A percentile compares a stretch with the other conserved stretches of the same genome.
phyloP scores from a whole-genome alignment of 2,797 vertebrate species.

The Salarias fasciatus region DNA sequence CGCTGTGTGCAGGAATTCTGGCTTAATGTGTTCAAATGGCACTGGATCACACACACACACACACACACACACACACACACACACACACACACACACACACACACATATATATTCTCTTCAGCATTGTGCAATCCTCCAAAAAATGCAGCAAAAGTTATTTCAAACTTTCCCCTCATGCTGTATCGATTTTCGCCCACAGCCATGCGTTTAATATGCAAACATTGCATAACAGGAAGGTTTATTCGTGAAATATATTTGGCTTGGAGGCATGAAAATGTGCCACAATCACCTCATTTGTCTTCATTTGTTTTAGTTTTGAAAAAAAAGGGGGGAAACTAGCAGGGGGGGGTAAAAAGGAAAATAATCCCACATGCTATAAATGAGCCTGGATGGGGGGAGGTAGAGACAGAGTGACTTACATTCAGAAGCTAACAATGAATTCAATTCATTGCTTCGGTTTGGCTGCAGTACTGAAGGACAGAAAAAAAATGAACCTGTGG shows the following conservation, averaged over 20 bases:
- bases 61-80: background rate
- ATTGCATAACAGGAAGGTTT: slow-evolving; percentile 55
- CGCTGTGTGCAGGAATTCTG: no score
- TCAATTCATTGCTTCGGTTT: slow-evolving; percentile 69
- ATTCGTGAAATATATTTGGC: slow-evolving; percentile 61
- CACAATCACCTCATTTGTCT: slow-evolving; percentile 64
- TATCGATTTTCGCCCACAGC: slow-evolving; percentile 51
- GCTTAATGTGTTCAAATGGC: no score
- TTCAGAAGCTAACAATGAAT: slow-evolving; percentile 67
- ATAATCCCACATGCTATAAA: slow-evolving; percentile 67
- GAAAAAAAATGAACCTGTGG: slow-evolving; percentile 37
- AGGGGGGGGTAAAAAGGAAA: slow-evolving; percentile 44
- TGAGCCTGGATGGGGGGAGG: slow-evolving; percentile 30
- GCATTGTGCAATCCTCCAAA: slow-evolving; percentile 17
- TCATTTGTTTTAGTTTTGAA: slow-evolving; percentile 54
- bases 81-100: slow-evolving; percentile 13
- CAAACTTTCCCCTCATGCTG: slow-evolving; percentile 37
- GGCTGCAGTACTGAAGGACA: slow-evolving; percentile 46
- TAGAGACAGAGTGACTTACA: slow-evolving; percentile 46
- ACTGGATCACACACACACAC: background rate
- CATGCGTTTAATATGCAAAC: slow-evolving; percentile 37
- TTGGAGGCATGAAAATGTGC: slow-evolving; percentile 50
- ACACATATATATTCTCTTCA: slow-evolving; percentile 30
- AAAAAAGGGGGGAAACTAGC: background rate
- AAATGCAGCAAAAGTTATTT: slow-evolving; percentile 48